Base-by-base conservation (phyloP, 2,797 vertebrate species). In the Sternarchorhynchus goeldii region DNA sequence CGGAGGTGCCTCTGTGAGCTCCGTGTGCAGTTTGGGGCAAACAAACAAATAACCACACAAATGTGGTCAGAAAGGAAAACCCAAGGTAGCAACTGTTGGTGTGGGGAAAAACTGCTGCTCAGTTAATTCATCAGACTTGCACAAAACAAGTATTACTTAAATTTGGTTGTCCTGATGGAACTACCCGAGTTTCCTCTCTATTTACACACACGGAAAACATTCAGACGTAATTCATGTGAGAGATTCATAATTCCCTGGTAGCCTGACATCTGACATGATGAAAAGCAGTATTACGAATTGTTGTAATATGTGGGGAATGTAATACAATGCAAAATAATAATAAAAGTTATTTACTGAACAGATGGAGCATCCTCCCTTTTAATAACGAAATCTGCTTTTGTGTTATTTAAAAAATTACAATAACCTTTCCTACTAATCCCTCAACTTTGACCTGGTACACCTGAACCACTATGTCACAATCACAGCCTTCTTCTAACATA, bases 341-440 rank as follows among this genome's bases (percentile, higher is more conserved):
- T 84, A 81, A 82, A 85, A 84, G 84, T 73, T 84, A 84, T 84
- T 86, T 78, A 21, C 25, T 73, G 85, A 88, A 86, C 93, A 93
- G 91, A 92, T 93, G 92, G 90, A 87, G 88, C 25, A 60, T 85
- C 88, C 88, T 89, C 88, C 87, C 87, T 92, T 93, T 90, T 91
- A 93, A 94, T 90, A 88, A 89, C 90, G 90, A 97, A 98, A 96
- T 96, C 96, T 96, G 95, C 93, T 96, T 93, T 92, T 94, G 88
- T 91, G 90, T 95, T 94, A 93, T 94, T 95, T 90, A 92, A 91
- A 93, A 91, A 90, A 94, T 91, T 91, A 94, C 90, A 87, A 92
- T 93, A 93, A 90, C 86, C 92, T 91, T 90, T 91, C 80, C 75
- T 71, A 70, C 77, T 96, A 96, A 98, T 96, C 95, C 91, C 84